Evolutionary conservation across 1,140 invertebrate species (phyloP), one percentile per base, ranked within the genome.

Genomic region (Trypoxylus dichotomus): DNA sequence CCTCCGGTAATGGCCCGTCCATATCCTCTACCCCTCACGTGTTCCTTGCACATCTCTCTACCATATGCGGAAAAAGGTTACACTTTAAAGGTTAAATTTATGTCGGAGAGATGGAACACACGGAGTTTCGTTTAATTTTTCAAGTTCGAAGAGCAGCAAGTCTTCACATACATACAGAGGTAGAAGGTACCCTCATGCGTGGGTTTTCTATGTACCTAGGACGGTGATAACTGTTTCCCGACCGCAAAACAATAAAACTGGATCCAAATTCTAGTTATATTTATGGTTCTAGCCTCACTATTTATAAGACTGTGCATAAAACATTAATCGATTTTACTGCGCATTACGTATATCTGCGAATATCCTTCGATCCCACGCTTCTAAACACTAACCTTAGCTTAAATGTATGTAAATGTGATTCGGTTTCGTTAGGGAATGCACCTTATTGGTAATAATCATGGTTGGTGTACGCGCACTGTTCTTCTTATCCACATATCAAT

Each of bases 51-150:
- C 27, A 68, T 68, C 60, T 25, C 60, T 68, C 60, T 68, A 29
- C 60, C 60, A 68, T 68, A 68, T 68, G 60, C 60, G 60, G 60
- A 68, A 68, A 68, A 68, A 68, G 60, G 60, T 68, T 68, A 68
- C 60, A 68, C 60, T 68, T 29, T 29, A 68, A 68, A 68, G 60
- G 60, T 68, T 68, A 68, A 68, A 68, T 68, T 68, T 68, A 68
- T 68, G 60, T 68, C 21, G 21, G 60, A 24, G 60, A 68, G 60
- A 68, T 68, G 60, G 60, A 68, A 68, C 60, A 68, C 60, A 68
- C 60, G 24, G 60, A 68, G 60, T 68, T 68, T 68, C 60, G 60
- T 68, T 27, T 24, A 68, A 24, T 68, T 68, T 68, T 68, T 68
- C 60, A 68, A 29, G 60, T 29, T 68, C 60, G 60, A 24, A 27